Percentiles rank a stretch among this genome's conserved stretches.
Evolutionary conservation across 2,888 invertebrate species (phyloP).

Genomic region (Helobdella robusta): DNA sequence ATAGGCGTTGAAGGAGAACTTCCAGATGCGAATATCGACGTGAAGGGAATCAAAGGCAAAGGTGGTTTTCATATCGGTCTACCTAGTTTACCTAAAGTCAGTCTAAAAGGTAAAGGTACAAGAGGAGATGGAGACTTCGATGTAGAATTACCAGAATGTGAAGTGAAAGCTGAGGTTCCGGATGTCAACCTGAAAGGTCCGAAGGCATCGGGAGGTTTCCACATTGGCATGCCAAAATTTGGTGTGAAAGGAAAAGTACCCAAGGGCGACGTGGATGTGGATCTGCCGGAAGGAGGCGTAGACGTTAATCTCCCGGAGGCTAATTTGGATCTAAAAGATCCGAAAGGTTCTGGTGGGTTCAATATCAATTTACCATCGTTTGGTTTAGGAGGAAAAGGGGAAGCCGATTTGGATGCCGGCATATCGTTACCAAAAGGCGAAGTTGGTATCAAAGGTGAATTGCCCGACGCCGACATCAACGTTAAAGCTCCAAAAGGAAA

Average conservation of each 20-base stretch:
- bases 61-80: constrained; percentile 22
- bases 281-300: constrained; percentile 16
- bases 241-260: constrained; percentile 19
- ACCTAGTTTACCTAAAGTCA: constrained; percentile 23
- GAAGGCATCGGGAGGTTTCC: constrained; percentile 24
- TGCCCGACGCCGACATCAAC: constrained; percentile 24
- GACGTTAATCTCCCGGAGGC: constrained; percentile 16
- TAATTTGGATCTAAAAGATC: constrained; percentile 18
- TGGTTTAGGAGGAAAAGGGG: constrained; percentile 24
- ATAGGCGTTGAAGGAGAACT: constrained; percentile 10
- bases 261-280: constrained; percentile 5
- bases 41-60: constrained; percentile 20
- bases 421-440: constrained; percentile 2
- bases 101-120: constrained; percentile 8
- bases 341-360: constrained; percentile 22
- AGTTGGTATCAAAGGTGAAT: constrained; percentile 10
- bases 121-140: constrained; percentile 19
- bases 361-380: constrained; percentile 22
- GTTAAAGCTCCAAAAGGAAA: constrained; percentile 20
- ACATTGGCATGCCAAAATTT: constrained; percentile 19
- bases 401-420: constrained; percentile 20
- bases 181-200: constrained; percentile 21
- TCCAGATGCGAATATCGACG: constrained; percentile 20
- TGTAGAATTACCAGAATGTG: constrained; percentile 20
- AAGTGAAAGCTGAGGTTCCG: constrained; percentile 15